Evolutionary conservation across 53 echinoderm and acorn worm genomes (phyloP), one percentile per base, ranked within the genome.

Genomic region (Paracentrotus lividus): DNA sequence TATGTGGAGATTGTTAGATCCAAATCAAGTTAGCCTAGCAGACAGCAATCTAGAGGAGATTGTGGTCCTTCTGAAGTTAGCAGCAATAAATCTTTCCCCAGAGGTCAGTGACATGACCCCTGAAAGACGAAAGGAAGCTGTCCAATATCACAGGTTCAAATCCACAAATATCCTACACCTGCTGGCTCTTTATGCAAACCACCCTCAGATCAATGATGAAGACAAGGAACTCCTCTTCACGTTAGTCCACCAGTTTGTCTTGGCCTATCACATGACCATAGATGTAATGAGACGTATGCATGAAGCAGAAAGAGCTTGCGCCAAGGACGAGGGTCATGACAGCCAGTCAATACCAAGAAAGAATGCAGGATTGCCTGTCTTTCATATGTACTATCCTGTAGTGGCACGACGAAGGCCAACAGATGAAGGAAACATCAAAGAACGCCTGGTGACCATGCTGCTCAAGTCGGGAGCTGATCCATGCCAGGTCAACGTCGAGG

Each of bases 391-490:
- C 76, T 52, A 49, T 32, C 52, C 91, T 1, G 75, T 91, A 16
- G 31, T 75, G 29, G 72, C 91, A 3, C 91, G 53, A 5, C 91
- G 91, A 12, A 45, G 76, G 33, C 45, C 91, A 31, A 16, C 21
- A 15, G 53, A 76, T 29, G 91, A 76, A 44, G 52, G 40, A 13
- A 36, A 75, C 54, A 36, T 53, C 31, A 75, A 52, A 15, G 91
- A 91, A 18, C 91, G 76, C 42, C 18, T 91, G 76, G 76, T 91
- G 53, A 69, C 52, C 23, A 47, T 91, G 47, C 38, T 91, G 47
- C 91, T 91, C 20, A 76, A 91, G 76, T 91, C 53, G 14, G 91
- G 91, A 20, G 76, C 51, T 15, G 91, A 91, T 42, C 91, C 91
- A 36, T 51, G 51, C 34, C 72, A 51, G 33, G 31, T 49, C 16